A percentile compares a stretch with the other conserved stretches of the same genome.
These are phyloP conservation scores for Camponotus floridanus DNA, from an alignment of 1,140 invertebrate species.

Conservation along the genomic window DNA sequence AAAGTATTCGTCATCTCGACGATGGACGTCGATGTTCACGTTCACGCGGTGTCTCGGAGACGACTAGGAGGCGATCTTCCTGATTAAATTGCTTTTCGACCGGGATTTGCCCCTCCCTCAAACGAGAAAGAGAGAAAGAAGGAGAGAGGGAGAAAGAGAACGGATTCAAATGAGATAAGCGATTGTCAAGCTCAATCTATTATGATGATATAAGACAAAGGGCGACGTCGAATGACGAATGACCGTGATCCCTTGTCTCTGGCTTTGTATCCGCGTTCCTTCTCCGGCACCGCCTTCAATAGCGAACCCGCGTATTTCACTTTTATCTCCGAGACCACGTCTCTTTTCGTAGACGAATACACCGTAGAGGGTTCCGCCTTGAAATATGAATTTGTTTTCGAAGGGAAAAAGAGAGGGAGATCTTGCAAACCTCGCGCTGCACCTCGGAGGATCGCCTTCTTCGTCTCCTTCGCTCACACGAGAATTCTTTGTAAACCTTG, in stretches of 20 bases:
- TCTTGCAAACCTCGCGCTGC: constrained; percentile 37
- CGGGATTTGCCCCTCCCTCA: constrained; percentile 26
- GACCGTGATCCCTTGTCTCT: constrained; percentile 63
- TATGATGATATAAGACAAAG: constrained; percentile 73
- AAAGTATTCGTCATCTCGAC: constrained; percentile 12
- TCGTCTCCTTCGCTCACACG: constrained; percentile 33
- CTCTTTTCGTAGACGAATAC: constrained; percentile 66
- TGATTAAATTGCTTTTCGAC: constrained; percentile 58
- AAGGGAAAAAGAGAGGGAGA: constrained; percentile 36
- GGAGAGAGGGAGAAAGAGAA: constrained; percentile 42
- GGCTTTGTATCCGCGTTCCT: constrained; percentile 73
- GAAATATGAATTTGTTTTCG: constrained; percentile 83
- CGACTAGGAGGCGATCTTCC: background rate
- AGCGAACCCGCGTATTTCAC: constrained; percentile 77
- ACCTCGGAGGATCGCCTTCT: constrained; percentile 53
- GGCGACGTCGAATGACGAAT: constrained; percentile 73
- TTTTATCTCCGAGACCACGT: constrained; percentile 78
- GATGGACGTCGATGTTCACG: background rate
- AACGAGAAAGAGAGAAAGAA: constrained; percentile 9
- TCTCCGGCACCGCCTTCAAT: constrained; percentile 72
- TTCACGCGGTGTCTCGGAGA: constrained; percentile 3
- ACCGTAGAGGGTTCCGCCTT: constrained; percentile 69
- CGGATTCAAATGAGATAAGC: constrained; percentile 72
- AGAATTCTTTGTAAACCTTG: constrained; percentile 38
- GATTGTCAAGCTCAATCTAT: constrained; percentile 74